Conservation (phyloP, 2,888 invertebrate species). For the Neocrepidodera transversa region DNA sequence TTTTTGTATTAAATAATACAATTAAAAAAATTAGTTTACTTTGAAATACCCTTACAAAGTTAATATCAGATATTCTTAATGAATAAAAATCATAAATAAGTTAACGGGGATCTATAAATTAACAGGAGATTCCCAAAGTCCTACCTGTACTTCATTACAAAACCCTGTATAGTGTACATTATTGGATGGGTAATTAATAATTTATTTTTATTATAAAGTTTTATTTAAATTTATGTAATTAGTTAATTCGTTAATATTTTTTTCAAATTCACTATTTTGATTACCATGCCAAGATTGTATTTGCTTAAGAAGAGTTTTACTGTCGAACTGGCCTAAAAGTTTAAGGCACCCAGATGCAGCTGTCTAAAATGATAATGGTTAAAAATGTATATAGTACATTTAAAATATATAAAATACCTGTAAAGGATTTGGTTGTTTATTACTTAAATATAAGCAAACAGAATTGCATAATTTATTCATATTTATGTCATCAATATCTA, state of each 20-base stretch:
- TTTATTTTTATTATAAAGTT: no score
- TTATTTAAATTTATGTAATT: slow-evolving; percentile 3
- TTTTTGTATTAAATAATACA: slow-evolving; percentile 48
- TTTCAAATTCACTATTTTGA: slow-evolving; percentile 40
- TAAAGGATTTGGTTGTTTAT: slow-evolving; percentile 67
- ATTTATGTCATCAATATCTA: slow-evolving; percentile 61
- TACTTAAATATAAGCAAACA: slow-evolving; percentile 65
- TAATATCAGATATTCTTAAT: no score
- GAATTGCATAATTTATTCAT: slow-evolving; percentile 60
- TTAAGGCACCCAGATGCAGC: slow-evolving; percentile 65
- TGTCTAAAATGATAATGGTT: slow-evolving; percentile 56
- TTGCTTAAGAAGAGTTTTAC: slow-evolving; percentile 50
- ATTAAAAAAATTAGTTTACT: slow-evolving; percentile 45
- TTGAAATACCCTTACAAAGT: no score
- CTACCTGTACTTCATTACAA: no score
- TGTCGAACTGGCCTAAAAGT: slow-evolving; percentile 62
- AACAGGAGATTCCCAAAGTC: no score
- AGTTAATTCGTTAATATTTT: slow-evolving; percentile 39
- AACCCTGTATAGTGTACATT: no score
- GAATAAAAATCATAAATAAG: no score
- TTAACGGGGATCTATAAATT: no score
- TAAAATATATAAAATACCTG: slow-evolving; percentile 62
- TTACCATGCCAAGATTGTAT: slow-evolving; percentile 34
- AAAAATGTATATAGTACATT: slow-evolving; percentile 19
- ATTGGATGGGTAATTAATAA: no score